These are phyloP conservation scores for Ceyx cyanopectus DNA, from an alignment of 2,113 vertebrate species.

Conservation along the genomic window DNA sequence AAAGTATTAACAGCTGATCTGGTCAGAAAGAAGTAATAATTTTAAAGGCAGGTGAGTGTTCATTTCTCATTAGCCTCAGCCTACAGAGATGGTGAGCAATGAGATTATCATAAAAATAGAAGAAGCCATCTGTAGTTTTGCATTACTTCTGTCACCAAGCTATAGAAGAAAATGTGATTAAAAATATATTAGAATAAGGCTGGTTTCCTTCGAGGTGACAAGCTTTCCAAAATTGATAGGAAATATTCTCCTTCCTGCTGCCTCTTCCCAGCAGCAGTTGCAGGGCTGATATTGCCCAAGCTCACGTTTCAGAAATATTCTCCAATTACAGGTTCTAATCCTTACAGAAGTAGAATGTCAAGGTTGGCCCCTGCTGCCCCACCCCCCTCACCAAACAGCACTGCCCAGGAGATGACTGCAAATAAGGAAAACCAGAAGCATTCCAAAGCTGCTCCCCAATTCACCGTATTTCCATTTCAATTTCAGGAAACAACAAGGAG, in stretches of 20 bases:
- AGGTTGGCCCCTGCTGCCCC: background rate
- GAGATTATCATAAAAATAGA: background rate
- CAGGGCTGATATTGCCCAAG: background rate
- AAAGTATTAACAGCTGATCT: background rate
- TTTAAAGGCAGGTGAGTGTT: background rate
- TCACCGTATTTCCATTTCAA: background rate
- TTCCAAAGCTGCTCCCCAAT: background rate
- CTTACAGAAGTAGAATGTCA: background rate
- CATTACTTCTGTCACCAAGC: background rate
- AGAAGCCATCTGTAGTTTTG: background rate
- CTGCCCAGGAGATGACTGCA: background rate
- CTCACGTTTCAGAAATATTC: background rate
- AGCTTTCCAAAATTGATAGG: background rate
- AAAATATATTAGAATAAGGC: background rate
- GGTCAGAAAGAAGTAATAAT: background rate
- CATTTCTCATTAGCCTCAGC: background rate
- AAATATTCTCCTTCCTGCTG: background rate
- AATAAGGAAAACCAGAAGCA: background rate
- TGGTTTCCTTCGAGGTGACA: background rate
- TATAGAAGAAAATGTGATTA: background rate
- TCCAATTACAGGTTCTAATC: background rate
- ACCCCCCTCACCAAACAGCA: background rate
- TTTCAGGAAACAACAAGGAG: background rate
- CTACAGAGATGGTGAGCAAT: background rate
- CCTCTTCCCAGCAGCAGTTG: background rate